Conservation (phyloP, 2,797 vertebrate genomes). For the Kryptolebias ocellatus region DNA sequence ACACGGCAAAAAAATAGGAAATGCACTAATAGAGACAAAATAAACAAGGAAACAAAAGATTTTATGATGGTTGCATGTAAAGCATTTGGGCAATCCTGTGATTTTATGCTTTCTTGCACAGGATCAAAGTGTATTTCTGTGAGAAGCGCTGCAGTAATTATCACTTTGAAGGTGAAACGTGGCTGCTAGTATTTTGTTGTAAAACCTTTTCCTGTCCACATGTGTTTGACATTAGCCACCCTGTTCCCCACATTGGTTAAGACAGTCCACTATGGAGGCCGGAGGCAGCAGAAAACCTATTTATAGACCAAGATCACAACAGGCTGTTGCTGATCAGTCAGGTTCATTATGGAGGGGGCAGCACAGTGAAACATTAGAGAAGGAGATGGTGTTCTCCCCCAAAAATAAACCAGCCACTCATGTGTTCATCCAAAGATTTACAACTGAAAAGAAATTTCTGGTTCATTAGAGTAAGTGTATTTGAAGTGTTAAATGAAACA, state of each 20-base stretch:
- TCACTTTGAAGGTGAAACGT: conserved; percentile 65
- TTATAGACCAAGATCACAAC: conserved; percentile 69
- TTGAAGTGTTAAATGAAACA: background rate
- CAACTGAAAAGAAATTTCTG: background rate
- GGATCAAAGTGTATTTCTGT: conserved; percentile 56
- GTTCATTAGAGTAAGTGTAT: background rate
- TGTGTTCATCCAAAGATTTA: background rate
- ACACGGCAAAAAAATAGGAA: conserved; percentile 25
- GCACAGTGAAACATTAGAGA: conserved; percentile 16
- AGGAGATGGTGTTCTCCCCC: background rate
- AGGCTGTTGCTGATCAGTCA: conserved; percentile 65
- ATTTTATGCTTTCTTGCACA: conserved; percentile 39
- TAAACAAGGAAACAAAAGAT: conserved; percentile 3
- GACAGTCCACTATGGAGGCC: conserved; percentile 58
- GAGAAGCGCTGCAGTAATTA: conserved; percentile 62
- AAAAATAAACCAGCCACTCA: background rate
- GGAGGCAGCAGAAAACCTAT: conserved; percentile 60
- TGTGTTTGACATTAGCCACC: conserved; percentile 74
- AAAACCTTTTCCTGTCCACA: conserved; percentile 63
- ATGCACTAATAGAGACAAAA: conserved; percentile 20
- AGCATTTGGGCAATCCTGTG: conserved; percentile 54
- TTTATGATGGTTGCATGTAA: conserved; percentile 21
- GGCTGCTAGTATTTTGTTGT: conserved; percentile 46
- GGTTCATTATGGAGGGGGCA: conserved; percentile 40
- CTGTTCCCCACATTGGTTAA: conserved; percentile 64